Percentiles rank a stretch among this genome's conserved stretches.
phyloP scores from a whole-genome alignment of 2,888 invertebrate genomes.

The Chaitophorus viminalis region DNA sequence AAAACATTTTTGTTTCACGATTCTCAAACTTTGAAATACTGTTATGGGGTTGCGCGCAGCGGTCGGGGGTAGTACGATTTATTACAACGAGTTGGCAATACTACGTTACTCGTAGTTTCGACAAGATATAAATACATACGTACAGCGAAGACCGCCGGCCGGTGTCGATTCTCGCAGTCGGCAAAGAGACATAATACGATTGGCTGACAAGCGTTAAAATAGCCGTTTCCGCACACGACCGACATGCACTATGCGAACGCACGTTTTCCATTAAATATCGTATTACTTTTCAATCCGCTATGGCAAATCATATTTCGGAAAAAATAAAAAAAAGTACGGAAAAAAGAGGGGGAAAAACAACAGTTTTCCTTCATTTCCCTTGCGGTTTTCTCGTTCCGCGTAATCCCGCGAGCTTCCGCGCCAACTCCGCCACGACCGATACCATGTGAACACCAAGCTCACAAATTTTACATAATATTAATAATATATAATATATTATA shows the following conservation, averaged over 20 bases:
- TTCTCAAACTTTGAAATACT: constrained; percentile 9
- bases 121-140: too few relatives aligned
- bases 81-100: background rate
- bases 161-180: background rate
- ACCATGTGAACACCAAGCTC: too few relatives aligned
- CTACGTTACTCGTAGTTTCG: background rate
- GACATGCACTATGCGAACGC: background rate
- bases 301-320: constrained; percentile 1
- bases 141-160: too few relatives aligned
- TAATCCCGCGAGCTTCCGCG: background rate
- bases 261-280: constrained; percentile 40
- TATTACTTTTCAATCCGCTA: constrained; percentile 28
- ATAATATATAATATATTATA: too few relatives aligned
- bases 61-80: background rate
- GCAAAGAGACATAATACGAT: background rate
- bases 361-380: constrained; percentile 9
- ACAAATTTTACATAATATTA: too few relatives aligned
- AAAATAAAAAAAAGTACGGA: background rate
- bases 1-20: constrained; percentile 6
- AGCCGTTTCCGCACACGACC: background rate
- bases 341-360: background rate
- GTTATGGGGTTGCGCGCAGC: background rate
- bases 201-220: constrained; percentile 1
- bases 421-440: background rate
- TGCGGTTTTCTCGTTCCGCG: background rate